Base-by-base conservation (phyloP, 1,140 invertebrate species). In the Amphibalanus amphitrite region DNA sequence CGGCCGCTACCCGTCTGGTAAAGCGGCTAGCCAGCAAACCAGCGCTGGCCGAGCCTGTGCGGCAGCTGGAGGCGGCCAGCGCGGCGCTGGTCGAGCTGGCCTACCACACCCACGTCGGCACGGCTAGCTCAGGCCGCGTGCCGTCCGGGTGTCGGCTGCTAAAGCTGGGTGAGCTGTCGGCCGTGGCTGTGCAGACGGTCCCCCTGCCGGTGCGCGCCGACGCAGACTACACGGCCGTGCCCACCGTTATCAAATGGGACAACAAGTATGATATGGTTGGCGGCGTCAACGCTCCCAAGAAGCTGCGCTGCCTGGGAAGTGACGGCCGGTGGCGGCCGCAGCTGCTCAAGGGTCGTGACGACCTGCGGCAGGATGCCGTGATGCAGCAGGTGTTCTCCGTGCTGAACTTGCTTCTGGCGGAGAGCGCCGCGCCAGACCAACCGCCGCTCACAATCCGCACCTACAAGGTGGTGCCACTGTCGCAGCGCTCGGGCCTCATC, bases 291-390 rank as follows among this genome's bases (percentile, higher is more conserved):
- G 85, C 86, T 59, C 94, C 95, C 0, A 95, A 96, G 79, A 90
- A 90, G 77, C 84, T 97, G 47, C 81, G 81, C 29, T 94, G 92
- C 78, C 75, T 84, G 20, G 89, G 91, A 71, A 90, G 89, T 23
- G 90, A 95, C 82, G 95, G 94, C 1, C 81, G 84, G 29, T 77
- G 77, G 64, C 83, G 88, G 72, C 83, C 86, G 71, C 87, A 94
- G 78, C 83, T 97, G 30, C 84, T 96, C 25, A 97, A 97, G 86
- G 93, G 92, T 4, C 86, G 87, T 80, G 95, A 97, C 82, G 95
- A 97, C 80, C 81, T 96, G 68, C 83, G 93, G 67, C 94, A 97
- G 82, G 95, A 98, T 82, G 92, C 94, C 20, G 92, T 97, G 3
- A 97, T 98, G 93, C 92, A 97, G 78, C 95, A 97, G 83, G 75